Evolutionary conservation across 1,140 invertebrate species (phyloP).

Genomic region (Dufourea novaeangliae): DNA sequence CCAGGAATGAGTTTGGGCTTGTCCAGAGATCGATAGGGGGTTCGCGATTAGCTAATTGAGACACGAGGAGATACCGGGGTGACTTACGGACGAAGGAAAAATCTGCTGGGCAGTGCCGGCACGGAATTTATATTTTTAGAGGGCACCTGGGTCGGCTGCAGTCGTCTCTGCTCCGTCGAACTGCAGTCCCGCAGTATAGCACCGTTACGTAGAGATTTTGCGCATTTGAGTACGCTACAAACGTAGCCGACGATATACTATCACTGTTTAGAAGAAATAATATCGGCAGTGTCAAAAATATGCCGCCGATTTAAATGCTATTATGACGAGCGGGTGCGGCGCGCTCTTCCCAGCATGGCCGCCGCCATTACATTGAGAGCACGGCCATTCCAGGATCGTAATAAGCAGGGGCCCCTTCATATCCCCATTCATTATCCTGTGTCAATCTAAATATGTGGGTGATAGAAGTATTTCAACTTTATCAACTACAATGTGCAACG

Average conservation of each 20-base stretch:
- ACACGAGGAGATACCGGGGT: conserved; percentile 56
- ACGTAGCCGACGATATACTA: conserved; percentile 13
- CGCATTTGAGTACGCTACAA: conserved; percentile 29
- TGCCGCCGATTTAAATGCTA: conserved; percentile 59
- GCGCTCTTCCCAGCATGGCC: conserved; percentile 74
- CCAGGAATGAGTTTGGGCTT: conserved; percentile 49
- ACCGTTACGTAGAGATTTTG: conserved; percentile 33
- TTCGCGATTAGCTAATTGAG: conserved; percentile 57
- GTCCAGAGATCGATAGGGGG: conserved; percentile 54
- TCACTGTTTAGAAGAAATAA: conserved; percentile 37
- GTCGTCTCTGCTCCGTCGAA: conserved; percentile 32
- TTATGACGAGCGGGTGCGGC: conserved; percentile 72
- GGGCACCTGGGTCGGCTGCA: conserved; percentile 65
- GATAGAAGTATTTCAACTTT: not conserved
- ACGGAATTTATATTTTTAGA: conserved; percentile 78
- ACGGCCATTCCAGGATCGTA: conserved; percentile 69
- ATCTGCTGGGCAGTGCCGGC: conserved; percentile 66
- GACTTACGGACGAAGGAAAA: conserved; percentile 61
- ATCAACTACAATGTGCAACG: not conserved
- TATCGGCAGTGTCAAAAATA: conserved; percentile 50
- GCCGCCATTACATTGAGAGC: conserved; percentile 75
- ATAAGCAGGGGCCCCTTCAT: conserved; percentile 26
- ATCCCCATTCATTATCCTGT: conserved; percentile 5
- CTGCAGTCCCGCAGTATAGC: conserved; percentile 28
- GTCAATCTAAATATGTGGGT: not conserved